Evolutionary conservation across 2,113 vertebrate genomes (phyloP).

Genomic region (Garra rufa): DNA sequence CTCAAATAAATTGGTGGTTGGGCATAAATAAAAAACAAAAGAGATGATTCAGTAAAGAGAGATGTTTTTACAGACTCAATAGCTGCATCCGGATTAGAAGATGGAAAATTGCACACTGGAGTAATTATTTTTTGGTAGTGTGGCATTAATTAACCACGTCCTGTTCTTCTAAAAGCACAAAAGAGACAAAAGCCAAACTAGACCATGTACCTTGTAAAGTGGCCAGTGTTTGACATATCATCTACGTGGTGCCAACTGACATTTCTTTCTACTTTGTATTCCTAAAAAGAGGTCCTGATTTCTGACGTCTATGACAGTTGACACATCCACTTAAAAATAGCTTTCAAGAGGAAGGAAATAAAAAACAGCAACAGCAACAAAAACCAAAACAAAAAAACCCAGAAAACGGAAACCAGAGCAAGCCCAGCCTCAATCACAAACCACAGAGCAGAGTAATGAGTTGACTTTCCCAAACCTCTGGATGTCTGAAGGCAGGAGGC

Average conservation of each 20-base stretch:
- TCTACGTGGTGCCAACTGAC: background rate
- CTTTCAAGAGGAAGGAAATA: slow-evolving; percentile 49
- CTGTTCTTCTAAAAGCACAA: background rate
- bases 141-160: background rate
- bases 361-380: slow-evolving; percentile 68
- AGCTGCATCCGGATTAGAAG: background rate
- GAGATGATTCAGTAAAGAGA: background rate
- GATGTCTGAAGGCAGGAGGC: slow-evolving; percentile 96
- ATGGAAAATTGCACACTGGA: background rate
- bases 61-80: background rate
- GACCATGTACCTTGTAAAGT: background rate
- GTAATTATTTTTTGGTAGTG: background rate
- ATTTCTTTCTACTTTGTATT: background rate
- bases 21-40: background rate
- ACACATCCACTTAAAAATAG: slow-evolving; percentile 59
- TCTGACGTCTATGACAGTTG: slow-evolving; percentile 9
- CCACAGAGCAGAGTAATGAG: slow-evolving; percentile 70
- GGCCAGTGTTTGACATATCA: background rate
- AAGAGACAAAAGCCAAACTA: background rate
- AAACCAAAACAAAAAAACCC: slow-evolving; percentile 75
- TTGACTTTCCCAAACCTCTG: slow-evolving; percentile 82
- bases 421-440: slow-evolving; percentile 67
- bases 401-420: slow-evolving; percentile 45
- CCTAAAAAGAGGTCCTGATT: slow-evolving; percentile 12
- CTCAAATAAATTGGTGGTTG: background rate